Conservation (phyloP, 2,888 invertebrate species). For the Synergus umbraculus region DNA sequence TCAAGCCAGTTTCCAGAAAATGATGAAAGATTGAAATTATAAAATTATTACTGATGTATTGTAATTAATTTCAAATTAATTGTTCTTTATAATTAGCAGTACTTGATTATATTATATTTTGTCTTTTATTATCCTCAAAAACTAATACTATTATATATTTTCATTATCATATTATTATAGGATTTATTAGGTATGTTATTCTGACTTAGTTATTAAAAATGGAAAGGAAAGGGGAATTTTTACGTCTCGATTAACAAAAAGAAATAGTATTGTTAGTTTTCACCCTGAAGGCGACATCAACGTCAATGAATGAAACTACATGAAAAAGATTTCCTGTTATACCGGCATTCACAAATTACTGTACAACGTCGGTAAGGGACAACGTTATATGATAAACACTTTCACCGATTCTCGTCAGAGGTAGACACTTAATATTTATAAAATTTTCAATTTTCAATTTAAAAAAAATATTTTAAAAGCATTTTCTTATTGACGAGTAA, state of each 20-base stretch:
- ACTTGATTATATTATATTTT: neutral
- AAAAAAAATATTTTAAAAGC: neutral
- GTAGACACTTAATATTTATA: neutral
- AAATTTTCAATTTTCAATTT: neutral
- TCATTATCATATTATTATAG: no score
- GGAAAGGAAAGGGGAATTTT: no score
- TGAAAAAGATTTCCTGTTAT: conserved; percentile 3
- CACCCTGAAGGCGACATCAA: neutral
- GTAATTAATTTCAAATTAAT: no score
- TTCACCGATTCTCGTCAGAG: conserved; percentile 9
- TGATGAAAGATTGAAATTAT: neutral
- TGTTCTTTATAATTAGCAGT: no score
- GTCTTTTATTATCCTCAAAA: neutral
- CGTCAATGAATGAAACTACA: neutral
- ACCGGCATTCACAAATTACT: conserved; percentile 3
- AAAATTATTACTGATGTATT: neutral
- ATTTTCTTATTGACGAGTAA: neutral
- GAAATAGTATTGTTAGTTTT: neutral
- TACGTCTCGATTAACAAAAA: no score
- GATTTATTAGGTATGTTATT: neutral
- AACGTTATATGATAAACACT: neutral
- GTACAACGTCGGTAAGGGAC: neutral
- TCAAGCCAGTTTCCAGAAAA: neutral
- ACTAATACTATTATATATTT: no score
- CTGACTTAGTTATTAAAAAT: neutral